These are phyloP conservation scores for Kradibia gibbosae DNA, from an alignment of 1,140 invertebrate genomes.

Conservation along the genomic window DNA sequence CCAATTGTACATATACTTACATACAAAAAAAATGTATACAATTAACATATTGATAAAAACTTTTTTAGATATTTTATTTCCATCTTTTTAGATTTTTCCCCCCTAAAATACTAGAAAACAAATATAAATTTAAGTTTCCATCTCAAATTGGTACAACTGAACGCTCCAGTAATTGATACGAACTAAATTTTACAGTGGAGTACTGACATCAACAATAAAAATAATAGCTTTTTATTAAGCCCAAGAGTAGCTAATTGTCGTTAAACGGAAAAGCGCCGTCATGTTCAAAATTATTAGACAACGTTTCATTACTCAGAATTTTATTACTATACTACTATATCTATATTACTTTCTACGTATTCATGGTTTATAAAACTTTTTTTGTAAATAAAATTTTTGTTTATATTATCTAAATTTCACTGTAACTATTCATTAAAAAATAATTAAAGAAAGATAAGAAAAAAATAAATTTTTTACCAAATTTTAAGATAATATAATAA, in stretches of 20 bases:
- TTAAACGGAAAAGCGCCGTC: slow-evolving; percentile 8
- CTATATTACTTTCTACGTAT: neutral
- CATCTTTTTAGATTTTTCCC: no score
- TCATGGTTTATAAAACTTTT: neutral
- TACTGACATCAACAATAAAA: slow-evolving; percentile 7
- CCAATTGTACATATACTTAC: no score
- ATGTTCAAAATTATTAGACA: slow-evolving; percentile 15
- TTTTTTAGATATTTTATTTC: no score
- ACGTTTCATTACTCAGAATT: neutral
- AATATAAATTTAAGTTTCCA: neutral
- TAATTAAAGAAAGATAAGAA: no score
- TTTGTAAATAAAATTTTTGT: neutral
- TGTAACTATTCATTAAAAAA: neutral
- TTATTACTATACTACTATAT: neutral
- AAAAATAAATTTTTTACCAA: no score
- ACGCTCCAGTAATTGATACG: neutral
- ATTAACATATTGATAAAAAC: no score
- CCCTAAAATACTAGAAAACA: no score
- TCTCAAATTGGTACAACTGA: neutral
- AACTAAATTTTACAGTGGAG: neutral
- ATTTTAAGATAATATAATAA: no score
- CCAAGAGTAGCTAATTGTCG: slow-evolving; percentile 1
- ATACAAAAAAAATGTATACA: no score
- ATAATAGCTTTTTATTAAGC: neutral
- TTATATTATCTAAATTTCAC: neutral